A percentile compares a stretch with the other conserved stretches of the same genome.
Evolutionary conservation across 2,888 invertebrate genomes (phyloP).

Genomic region (Allophyes oxyacanthae): DNA sequence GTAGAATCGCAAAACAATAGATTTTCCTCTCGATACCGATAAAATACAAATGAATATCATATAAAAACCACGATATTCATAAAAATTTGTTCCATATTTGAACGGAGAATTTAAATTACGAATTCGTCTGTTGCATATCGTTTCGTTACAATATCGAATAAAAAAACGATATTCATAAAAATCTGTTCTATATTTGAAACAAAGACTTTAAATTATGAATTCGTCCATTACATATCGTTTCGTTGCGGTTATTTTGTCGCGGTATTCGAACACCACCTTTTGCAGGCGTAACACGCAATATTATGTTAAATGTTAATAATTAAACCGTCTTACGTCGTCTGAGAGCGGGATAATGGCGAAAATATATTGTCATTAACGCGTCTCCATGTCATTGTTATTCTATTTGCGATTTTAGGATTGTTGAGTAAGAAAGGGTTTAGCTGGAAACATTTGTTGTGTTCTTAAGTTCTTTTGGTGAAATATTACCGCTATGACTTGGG

Average conservation of each 20-base stretch:
- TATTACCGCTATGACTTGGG: conserved; percentile 6
- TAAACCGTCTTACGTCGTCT: conserved; percentile 42
- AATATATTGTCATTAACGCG: conserved; percentile 39
- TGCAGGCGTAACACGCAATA: conserved; percentile 37
- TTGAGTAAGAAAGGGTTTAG: conserved; percentile 18
- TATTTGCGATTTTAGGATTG: conserved; percentile 14
- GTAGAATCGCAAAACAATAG: too few species aligned
- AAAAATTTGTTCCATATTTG: too few species aligned
- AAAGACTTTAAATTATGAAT: too few species aligned
- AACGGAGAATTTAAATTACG: too few species aligned
- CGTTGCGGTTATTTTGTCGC: conserved; percentile 5
- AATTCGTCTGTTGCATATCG: too few species aligned
- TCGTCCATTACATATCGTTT: not conserved
- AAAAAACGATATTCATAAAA: too few species aligned
- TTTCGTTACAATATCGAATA: too few species aligned
- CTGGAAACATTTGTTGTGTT: conserved; percentile 8
- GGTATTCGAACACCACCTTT: conserved; percentile 16
- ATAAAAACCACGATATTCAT: too few species aligned
- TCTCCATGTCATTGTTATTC: conserved; percentile 13
- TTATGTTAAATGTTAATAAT: conserved; percentile 52
- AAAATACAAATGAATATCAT: too few species aligned
- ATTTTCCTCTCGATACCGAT: too few species aligned
- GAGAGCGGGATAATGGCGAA: conserved; percentile 43
- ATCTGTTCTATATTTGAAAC: too few species aligned
- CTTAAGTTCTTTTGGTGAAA: conserved; percentile 19